Evolutionary conservation across 1,140 invertebrate genomes (phyloP).

Genomic region (Drosophila pandora): DNA sequence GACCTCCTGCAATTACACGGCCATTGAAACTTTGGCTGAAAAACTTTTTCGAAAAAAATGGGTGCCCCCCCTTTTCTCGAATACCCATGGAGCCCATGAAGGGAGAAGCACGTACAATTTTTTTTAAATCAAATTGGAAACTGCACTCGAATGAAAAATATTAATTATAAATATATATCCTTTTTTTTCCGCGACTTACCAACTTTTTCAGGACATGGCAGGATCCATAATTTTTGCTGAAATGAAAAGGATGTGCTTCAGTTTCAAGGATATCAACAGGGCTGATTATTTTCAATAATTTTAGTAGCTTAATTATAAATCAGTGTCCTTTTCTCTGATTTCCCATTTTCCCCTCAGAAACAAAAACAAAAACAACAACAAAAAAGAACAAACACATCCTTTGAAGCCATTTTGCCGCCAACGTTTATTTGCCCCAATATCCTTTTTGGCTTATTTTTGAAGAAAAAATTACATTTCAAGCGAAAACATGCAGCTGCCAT

Average conservation of each 20-base stretch:
- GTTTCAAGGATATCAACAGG: neutral
- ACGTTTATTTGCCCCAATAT: neutral
- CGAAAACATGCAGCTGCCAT: conserved; percentile 11
- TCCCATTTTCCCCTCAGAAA: neutral
- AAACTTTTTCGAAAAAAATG: neutral
- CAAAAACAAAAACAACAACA: neutral
- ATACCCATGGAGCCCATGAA: neutral
- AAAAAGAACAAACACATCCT: neutral
- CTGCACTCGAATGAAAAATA: neutral
- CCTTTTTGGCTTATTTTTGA: neutral
- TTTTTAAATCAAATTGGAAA: conserved; percentile 4
- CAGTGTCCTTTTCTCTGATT: neutral
- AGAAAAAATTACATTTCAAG: neutral
- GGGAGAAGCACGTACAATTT: conserved; percentile 1
- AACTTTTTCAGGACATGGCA: neutral
- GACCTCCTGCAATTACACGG: neutral
- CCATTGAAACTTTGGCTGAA: neutral
- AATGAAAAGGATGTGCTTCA: neutral
- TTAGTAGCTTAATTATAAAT: neutral
- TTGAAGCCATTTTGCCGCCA: too few species aligned
- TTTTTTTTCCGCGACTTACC: neutral
- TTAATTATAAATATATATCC: neutral
- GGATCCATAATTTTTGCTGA: conserved; percentile 14
- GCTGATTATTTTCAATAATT: neutral
- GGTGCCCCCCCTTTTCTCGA: conserved; percentile 1